Evolutionary conservation across 2,113 vertebrate species (phyloP), one percentile per base, ranked within the genome.

Genomic region (Bombycilla garrulus): DNA sequence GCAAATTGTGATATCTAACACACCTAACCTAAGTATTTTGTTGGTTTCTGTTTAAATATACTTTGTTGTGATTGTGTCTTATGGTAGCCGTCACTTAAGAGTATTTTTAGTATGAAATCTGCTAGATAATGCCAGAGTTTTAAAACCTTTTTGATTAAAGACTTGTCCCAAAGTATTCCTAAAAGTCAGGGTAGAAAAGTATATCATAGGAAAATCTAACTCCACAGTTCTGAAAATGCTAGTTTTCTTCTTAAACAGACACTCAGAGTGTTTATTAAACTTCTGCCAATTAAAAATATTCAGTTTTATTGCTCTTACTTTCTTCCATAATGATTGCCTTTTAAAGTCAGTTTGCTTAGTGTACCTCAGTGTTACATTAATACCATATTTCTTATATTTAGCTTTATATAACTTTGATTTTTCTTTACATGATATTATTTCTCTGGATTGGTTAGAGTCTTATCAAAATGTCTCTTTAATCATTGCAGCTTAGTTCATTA

Each of bases 391-490:
- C 25, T 78, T 73, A 50, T 50, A 77, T 66, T 83, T 21, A 21
- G 4, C 36, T 94, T 90, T 70, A 82, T 60, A n/a, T 61, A 71
- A 86, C 58, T 72, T 86, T 19, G 28, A 47, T 95, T 92, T 93
- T 91, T 92, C 57, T 90, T 87, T 95, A 66, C 12, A 56, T 35
- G 42, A 36, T 16, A 53, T 71, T 67, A 62, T 71, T 94, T 82
- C 45, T 70, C 65, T 84, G 61, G 19, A 90, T 73, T 66, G 10
- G 21, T 82, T 89, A 61, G 44, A 76, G 29, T 81, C 45, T 72
- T 84, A 91, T 61, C 53, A 93, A 92, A 91, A 95, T 86, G 48
- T 60, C 76, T 86, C 47, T 96, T 95, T 86, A 96, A 95, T 81
- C 77, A 61, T 26, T 84, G n/a, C 36, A 93, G 60, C 77, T 81